Conservation (phyloP, 2,888 invertebrate genomes). For the Caenorhabditis sp. region DNA sequence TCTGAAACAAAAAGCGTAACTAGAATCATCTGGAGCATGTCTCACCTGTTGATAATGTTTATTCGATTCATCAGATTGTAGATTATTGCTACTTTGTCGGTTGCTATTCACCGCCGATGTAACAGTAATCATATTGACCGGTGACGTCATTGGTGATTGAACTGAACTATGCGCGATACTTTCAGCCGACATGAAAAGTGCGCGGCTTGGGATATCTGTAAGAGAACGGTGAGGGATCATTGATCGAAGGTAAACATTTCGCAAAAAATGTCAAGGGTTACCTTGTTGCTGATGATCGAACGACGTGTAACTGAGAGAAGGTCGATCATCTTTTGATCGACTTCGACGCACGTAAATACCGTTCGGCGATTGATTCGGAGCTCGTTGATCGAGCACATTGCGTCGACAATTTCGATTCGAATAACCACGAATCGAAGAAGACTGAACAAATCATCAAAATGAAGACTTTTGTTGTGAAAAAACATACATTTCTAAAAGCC, state of each 20-base stretch:
- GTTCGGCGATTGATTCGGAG: slow-evolving; percentile 37
- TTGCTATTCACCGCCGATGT: neutral
- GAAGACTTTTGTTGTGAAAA: no score
- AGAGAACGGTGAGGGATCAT: neutral
- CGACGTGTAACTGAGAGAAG: slow-evolving; percentile 33
- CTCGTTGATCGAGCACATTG: slow-evolving; percentile 40
- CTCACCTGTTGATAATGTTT: slow-evolving; percentile 42
- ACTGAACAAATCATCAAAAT: neutral
- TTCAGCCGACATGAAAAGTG: slow-evolving; percentile 52
- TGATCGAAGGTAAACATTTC: neutral
- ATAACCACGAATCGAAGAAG: slow-evolving; percentile 26
- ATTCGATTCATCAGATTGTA: slow-evolving; percentile 23
- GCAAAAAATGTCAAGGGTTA: slow-evolving; percentile 31
- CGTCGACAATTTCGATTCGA: slow-evolving; percentile 39
- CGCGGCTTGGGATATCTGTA: neutral
- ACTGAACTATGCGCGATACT: slow-evolving; percentile 21
- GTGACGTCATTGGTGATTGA: slow-evolving; percentile 29
- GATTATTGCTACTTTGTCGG: slow-evolving; percentile 28
- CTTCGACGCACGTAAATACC: slow-evolving; percentile 50
- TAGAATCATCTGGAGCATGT: no score
- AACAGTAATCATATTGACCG: slow-evolving; percentile 12
- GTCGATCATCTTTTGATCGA: slow-evolving; percentile 48
- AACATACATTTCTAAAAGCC: slow-evolving; percentile 14
- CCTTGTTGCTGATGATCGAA: slow-evolving; percentile 31
- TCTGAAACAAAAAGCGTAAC: no score